Evolutionary conservation across 2,888 invertebrate species (phyloP).

Genomic region (Kryphioiulus occultus): DNA sequence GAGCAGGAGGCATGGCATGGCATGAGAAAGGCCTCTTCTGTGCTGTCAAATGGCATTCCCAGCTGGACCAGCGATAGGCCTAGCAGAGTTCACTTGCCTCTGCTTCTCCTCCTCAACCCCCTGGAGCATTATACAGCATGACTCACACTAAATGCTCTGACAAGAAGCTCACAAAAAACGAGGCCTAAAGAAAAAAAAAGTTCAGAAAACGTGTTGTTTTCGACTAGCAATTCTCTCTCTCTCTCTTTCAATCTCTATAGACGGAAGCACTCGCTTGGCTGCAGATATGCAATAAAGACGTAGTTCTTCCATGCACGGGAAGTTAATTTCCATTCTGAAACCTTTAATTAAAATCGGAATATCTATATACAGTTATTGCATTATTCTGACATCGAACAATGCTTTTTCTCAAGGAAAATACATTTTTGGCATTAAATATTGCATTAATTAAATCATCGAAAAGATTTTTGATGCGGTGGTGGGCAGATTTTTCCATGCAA

Average conservation of each 20-base stretch:
- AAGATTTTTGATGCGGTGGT: too few relatives aligned
- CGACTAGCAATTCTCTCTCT: background rate
- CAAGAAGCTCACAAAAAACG: background rate
- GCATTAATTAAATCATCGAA: too few relatives aligned
- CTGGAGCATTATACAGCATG: conserved; percentile 15
- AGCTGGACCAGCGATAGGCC: background rate
- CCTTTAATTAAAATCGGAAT: background rate
- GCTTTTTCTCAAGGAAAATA: too few relatives aligned
- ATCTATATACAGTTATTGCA: background rate
- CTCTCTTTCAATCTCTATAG: background rate
- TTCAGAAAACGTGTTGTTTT: background rate
- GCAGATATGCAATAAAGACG: background rate
- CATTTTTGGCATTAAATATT: background rate
- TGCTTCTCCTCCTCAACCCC: background rate
- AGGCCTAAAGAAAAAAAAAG: background rate
- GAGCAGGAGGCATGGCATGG: background rate
- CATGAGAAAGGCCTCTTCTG: background rate
- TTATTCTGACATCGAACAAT: background rate
- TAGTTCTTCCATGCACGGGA: background rate
- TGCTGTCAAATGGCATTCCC: conserved; percentile 31
- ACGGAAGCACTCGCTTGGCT: background rate
- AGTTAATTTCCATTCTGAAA: background rate
- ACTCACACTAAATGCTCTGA: conserved; percentile 2
- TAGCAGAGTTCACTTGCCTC: conserved; percentile 31
- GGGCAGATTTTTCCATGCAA: too few relatives aligned